Conservation (phyloP, 2,797 vertebrate genomes). For the Lepidocolaptes lacrymiger region DNA sequence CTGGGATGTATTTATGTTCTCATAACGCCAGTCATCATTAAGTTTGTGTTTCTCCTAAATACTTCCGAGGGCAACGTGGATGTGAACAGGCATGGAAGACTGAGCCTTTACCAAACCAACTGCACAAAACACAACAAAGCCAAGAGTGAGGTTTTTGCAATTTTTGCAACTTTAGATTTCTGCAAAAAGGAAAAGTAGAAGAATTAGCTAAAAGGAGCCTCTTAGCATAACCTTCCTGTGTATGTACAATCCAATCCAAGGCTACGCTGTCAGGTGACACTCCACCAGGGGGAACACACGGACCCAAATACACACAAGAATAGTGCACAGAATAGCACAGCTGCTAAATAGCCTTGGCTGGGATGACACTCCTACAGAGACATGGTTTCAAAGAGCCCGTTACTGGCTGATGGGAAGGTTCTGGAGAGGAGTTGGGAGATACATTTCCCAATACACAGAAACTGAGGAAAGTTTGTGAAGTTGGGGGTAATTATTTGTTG, state of each 20-base stretch:
- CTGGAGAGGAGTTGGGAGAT: background rate
- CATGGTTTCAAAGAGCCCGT: background rate
- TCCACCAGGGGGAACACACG: rapidly evolving
- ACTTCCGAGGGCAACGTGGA: background rate
- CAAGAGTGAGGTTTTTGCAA: background rate
- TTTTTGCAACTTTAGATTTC: background rate
- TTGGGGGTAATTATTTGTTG: background rate
- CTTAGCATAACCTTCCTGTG: background rate
- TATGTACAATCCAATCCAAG: background rate
- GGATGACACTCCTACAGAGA: background rate
- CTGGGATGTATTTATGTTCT: background rate
- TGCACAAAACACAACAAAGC: background rate
- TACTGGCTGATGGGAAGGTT: background rate
- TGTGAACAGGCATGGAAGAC: background rate
- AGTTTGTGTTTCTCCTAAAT: background rate
- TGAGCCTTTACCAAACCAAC: background rate
- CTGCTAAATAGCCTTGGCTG: rapidly evolving
- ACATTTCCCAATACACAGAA: background rate
- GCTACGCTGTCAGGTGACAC: too few relatives aligned
- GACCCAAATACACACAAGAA: background rate
- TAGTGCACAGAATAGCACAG: rapidly evolving
- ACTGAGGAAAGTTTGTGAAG: background rate
- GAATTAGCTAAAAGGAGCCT: background rate
- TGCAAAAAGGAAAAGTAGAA: background rate
- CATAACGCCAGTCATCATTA: background rate